Percentiles rank a stretch among this genome's conserved stretches.
Conservation (phyloP, 2,113 vertebrate species). For the Drymodes brunneopygia region DNA sequence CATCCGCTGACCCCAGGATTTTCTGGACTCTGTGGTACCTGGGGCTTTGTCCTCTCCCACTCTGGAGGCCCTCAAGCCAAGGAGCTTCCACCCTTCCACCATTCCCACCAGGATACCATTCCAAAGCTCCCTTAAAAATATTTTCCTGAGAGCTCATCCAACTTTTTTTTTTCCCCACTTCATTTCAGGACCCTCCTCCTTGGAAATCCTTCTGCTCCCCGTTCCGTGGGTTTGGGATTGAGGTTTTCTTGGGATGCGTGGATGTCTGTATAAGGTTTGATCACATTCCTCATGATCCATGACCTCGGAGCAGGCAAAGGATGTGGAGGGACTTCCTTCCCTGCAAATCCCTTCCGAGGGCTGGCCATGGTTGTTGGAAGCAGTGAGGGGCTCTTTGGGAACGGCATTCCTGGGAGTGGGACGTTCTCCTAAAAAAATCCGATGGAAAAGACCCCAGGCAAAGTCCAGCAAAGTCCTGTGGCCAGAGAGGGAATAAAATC, state of each 20-base stretch:
- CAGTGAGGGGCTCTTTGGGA: neutral
- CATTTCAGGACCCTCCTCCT: neutral
- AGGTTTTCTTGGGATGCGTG: neutral
- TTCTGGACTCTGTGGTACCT: neutral
- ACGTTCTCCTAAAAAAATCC: neutral
- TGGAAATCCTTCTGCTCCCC: neutral
- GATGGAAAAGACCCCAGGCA: neutral
- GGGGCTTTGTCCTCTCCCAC: neutral
- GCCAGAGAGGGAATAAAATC: no score
- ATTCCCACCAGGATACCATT: neutral
- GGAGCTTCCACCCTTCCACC: neutral
- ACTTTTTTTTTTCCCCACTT: neutral
- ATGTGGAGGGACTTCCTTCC: neutral
- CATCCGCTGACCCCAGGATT: neutral
- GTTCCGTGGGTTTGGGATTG: fast-evolving
- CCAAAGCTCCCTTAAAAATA: neutral
- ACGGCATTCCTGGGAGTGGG: neutral
- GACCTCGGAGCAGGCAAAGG: neutral
- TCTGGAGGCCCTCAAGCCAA: neutral
- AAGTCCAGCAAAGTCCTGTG: neutral
- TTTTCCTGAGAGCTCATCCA: neutral
- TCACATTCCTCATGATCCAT: neutral
- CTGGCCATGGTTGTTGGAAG: neutral
- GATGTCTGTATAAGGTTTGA: neutral
- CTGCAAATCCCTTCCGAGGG: fast-evolving